These are phyloP conservation scores for Scotopteryx bipunctaria DNA, from an alignment of 2,888 invertebrate species.

Conservation along the genomic window DNA sequence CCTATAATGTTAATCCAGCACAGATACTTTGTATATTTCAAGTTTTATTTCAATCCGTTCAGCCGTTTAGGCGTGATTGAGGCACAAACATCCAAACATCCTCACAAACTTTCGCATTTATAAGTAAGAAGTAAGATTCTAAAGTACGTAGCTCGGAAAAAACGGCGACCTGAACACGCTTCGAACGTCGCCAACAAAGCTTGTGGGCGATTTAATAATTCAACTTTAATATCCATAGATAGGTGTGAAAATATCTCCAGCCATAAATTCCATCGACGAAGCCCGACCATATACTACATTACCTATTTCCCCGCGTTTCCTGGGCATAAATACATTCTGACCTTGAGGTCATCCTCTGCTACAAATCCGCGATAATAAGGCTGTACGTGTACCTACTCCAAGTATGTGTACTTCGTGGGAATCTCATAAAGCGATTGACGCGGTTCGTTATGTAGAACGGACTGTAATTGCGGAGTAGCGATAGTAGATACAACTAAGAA, in stretches of 20 bases:
- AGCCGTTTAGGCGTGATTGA: too few species aligned
- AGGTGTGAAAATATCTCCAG: slow-evolving; percentile 27
- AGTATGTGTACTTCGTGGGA: slow-evolving; percentile 48
- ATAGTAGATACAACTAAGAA: slow-evolving; percentile 37
- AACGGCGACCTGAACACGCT: too few species aligned
- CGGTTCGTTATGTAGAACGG: slow-evolving; percentile 62
- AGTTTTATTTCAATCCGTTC: too few species aligned
- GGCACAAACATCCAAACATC: too few species aligned
- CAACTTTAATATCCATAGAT: slow-evolving; percentile 31
- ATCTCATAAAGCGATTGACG: slow-evolving; percentile 57
- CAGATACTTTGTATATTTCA: too few species aligned
- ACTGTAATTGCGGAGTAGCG: slow-evolving; percentile 54
- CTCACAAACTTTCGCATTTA: too few species aligned
- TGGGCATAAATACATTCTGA: slow-evolving; percentile 30
- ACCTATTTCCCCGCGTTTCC: slow-evolving; percentile 27
- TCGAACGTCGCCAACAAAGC: background rate
- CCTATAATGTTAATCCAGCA: too few species aligned
- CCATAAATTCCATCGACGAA: slow-evolving; percentile 19
- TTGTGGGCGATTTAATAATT: slow-evolving; percentile 33
- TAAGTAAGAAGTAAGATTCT: too few species aligned
- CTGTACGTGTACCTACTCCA: slow-evolving; percentile 10
- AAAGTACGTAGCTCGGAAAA: too few species aligned
- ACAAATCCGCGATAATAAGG: slow-evolving; percentile 37
- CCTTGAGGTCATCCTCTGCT: slow-evolving; percentile 33
- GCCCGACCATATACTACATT: slow-evolving; percentile 23